These are phyloP conservation scores for Papilio polytes DNA, from an alignment of 1,140 invertebrate genomes.

Conservation along the genomic window DNA sequence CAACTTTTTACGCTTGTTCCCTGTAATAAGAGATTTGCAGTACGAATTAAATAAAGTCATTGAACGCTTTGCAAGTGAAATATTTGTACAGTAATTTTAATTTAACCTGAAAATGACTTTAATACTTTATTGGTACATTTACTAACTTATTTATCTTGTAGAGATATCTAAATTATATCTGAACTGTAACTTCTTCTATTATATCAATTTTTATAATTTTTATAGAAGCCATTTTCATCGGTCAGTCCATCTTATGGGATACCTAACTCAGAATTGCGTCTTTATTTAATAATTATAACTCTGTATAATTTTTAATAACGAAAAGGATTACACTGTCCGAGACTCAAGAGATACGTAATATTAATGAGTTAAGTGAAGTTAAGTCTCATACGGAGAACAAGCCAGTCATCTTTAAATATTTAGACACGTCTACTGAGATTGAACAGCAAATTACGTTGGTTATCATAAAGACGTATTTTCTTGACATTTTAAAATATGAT, in stretches of 20 bases:
- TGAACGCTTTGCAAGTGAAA: background rate
- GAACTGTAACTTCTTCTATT: too few relatives aligned
- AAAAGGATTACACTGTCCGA: constrained; percentile 22
- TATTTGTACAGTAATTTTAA: background rate
- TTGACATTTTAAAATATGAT: constrained; percentile 5
- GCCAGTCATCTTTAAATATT: constrained; percentile 26
- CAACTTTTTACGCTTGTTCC: constrained; percentile 10
- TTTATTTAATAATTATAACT: background rate
- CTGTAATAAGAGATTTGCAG: constrained; percentile 16
- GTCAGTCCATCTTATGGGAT: background rate
- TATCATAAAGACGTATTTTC: background rate
- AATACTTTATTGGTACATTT: background rate
- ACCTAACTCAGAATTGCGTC: background rate
- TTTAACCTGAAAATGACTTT: background rate
- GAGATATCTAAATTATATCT: background rate
- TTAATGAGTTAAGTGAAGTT: constrained; percentile 23
- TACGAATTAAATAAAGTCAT: background rate
- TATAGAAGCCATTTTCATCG: background rate
- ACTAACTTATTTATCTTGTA: background rate
- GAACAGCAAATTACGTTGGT: background rate
- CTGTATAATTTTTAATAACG: background rate
- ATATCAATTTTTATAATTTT: too few relatives aligned
- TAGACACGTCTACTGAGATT: background rate
- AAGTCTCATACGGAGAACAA: constrained; percentile 23
- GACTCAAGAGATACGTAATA: constrained; percentile 28